These are phyloP conservation scores for Alligator sinensis DNA, from an alignment of 2,113 vertebrate species.

Conservation along the genomic window DNA sequence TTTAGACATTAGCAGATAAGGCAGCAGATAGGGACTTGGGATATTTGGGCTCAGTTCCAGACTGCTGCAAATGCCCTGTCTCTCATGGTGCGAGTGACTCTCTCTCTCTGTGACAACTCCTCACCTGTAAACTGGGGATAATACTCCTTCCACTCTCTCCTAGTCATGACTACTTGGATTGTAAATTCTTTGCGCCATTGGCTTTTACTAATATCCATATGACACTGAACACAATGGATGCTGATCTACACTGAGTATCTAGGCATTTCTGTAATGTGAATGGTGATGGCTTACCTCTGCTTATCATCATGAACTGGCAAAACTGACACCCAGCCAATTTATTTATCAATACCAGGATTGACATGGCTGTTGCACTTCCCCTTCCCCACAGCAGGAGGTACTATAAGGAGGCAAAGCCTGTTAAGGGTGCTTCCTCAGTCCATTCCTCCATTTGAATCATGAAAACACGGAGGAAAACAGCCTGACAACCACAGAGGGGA, in stretches of 20 bases:
- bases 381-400: neutral
- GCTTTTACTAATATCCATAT: neutral
- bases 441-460: neutral
- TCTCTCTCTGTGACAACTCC: neutral
- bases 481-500: neutral
- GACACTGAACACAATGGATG: neutral
- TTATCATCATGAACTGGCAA: neutral
- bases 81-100: accelerated
- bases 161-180: neutral
- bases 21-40: neutral
- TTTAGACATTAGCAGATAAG: too few relatives aligned
- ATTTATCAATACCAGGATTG: neutral
- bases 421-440: neutral
- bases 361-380: neutral
- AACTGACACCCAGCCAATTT: neutral
- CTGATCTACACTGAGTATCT: neutral
- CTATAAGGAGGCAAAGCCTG: neutral
- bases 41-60: neutral
- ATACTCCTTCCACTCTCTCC: neutral
- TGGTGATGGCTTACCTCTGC: neutral
- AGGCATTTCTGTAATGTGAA: neutral
- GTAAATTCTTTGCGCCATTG: neutral
- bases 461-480: neutral
- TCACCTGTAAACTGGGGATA: neutral
- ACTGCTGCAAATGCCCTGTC: neutral